phyloP scores from a whole-genome alignment of 2,888 invertebrate species.

The Elysia crispata region DNA sequence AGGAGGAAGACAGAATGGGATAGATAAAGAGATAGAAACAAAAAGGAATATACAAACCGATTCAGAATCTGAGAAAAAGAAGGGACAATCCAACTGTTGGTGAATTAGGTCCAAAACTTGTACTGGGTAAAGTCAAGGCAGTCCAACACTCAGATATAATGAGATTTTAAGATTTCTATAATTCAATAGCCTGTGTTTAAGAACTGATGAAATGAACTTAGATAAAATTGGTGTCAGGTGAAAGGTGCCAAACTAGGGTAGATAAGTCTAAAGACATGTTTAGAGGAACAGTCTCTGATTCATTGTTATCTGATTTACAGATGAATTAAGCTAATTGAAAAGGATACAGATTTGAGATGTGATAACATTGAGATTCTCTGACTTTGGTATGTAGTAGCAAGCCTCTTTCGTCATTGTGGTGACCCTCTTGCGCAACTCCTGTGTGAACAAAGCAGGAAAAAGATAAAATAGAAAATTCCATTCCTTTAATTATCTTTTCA shows the following conservation, averaged over 20 bases:
- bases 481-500: no score
- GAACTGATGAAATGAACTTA: no score
- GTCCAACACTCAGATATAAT: background rate
- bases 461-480: no score
- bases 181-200: no score
- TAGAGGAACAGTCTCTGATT: no score
- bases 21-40: background rate
- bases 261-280: no score
- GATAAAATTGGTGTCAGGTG: no score
- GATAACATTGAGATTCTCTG: constrained; percentile 77
- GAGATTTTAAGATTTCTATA: no score
- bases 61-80: constrained; percentile 90
- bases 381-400: constrained; percentile 83
- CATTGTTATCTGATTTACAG: no score
- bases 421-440: constrained; percentile 90
- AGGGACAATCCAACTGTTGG: constrained; percentile 86
- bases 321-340: constrained; percentile 43
- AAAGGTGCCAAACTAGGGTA: no score
- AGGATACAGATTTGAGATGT: constrained; percentile 80
- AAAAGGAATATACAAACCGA: constrained; percentile 79
- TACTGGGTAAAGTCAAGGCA: constrained; percentile 66
- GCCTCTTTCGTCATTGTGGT: constrained; percentile 87
- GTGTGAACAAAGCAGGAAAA: constrained; percentile 60
- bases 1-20: no score
- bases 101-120: constrained; percentile 81